Conservation (phyloP, 2,888 invertebrate species). For the Drosophila prolongata region DNA sequence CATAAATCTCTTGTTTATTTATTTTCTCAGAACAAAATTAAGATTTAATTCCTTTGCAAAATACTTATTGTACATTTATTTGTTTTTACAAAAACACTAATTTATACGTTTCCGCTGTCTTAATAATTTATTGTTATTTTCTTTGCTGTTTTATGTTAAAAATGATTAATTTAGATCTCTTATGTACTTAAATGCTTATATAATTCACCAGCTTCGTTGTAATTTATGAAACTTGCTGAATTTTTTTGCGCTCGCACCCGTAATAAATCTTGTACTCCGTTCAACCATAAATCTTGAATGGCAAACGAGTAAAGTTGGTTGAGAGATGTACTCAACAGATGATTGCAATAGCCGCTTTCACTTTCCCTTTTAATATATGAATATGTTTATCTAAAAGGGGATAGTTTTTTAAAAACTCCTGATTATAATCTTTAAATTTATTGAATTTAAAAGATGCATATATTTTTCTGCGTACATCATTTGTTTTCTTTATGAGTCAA, state of each 20-base stretch:
- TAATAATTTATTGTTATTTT: conserved; percentile 2
- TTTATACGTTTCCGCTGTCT: not conserved
- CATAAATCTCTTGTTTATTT: not conserved
- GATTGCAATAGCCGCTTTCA: conserved; percentile 20
- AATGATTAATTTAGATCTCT: not conserved
- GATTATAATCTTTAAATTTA: no score
- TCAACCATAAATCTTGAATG: conserved; percentile 25
- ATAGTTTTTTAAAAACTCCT: no score
- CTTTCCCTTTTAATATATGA: conserved; percentile 17
- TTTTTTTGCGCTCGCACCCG: conserved; percentile 26
- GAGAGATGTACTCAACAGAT: conserved; percentile 25
- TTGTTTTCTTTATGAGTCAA: not conserved
- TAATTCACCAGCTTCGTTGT: conserved; percentile 11
- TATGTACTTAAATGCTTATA: conserved; percentile 8
- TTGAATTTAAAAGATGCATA: no score
- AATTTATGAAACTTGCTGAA: conserved; percentile 20
- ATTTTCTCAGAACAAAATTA: no score
- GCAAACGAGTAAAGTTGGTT: conserved; percentile 25
- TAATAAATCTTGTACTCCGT: conserved; percentile 28
- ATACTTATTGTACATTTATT: no score
- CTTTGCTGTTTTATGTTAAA: not conserved
- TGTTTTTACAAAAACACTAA: not conserved
- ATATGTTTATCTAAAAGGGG: not conserved
- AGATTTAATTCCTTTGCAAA: no score
- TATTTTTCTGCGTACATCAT: not conserved